Conservation (phyloP, 2,888 invertebrate genomes). For the Taphrorychus bicolor region DNA sequence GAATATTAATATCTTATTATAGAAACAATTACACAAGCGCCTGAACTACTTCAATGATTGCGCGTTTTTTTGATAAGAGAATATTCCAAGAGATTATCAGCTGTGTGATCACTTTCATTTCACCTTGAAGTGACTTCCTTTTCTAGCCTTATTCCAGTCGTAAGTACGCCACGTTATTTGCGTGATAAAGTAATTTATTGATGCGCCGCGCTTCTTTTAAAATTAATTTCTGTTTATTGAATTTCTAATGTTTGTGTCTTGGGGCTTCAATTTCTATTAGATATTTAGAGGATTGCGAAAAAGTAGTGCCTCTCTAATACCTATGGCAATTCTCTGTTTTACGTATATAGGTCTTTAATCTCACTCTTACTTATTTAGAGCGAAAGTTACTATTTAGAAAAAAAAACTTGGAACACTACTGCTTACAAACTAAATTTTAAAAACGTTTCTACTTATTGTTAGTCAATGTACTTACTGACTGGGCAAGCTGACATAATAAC, state of each 20-base stretch:
- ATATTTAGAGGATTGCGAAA: no score
- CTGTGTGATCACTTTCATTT: constrained; percentile 25
- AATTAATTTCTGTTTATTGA: neutral
- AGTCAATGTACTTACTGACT: no score
- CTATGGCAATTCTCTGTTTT: no score
- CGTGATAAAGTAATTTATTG: constrained; percentile 9
- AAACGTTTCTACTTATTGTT: no score
- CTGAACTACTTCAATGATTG: constrained; percentile 7
- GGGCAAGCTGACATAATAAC: no score
- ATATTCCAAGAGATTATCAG: constrained; percentile 24
- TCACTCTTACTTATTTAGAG: no score
- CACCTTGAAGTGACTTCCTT: constrained; percentile 37
- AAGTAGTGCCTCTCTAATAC: no score
- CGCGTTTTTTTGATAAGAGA: constrained; percentile 16
- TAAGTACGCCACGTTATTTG: constrained; percentile 12
- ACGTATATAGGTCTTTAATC: no score
- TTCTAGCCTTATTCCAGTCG: constrained; percentile 4
- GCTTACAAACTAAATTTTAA: no score
- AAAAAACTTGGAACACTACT: no score
- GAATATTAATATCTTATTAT: neutral
- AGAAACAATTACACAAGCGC: constrained; percentile 7
- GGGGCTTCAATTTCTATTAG: no score
- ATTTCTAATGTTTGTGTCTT: neutral
- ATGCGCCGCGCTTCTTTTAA: constrained; percentile 27
- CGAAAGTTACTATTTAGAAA: no score